Evolutionary conservation across 2,113 vertebrate species (phyloP), one percentile per base, ranked within the genome.

Genomic region (Protobothrops mucrosquamatus): DNA sequence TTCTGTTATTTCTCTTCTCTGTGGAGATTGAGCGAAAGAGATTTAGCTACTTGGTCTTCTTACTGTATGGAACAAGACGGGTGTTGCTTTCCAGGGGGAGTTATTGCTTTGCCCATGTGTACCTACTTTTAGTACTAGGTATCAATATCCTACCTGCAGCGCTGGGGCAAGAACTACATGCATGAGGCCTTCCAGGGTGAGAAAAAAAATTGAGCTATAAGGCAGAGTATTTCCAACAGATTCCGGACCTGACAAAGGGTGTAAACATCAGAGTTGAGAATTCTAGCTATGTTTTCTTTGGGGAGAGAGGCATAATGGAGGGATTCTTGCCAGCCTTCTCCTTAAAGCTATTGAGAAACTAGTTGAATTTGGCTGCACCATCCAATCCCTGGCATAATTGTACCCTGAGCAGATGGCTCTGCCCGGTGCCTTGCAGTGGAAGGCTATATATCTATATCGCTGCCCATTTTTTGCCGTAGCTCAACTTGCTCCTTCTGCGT

Each of bases 381-480:
- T 11, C 46, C 61, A 20, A 7, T 69, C 24, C 89, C 88, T 61
- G 61, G 39, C 48, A 59, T 57, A 87, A 85, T 29, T 24, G 51
- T 34, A 57, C 48, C 74, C 81, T 93, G 85, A 91, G 91, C 90
- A 92, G 93, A 86, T 91, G 93, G 55, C 22, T 2, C 24, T 39
- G 48, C 89, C 87, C 43, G 46, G 87, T 12, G 43, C 61, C 69
- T 52, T 46, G 55, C n/a, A 26, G 55, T 54, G 46, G 9, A 92
- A 24, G 51, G 55, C 90, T 91, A 52, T 59, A 52, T 93, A 52
- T 55, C 23, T 48, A 29, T 51, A 43, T 59, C 26, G 1, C 54
- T 92, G 26, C 46, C 43, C n/a, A 52, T 64, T 54, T n/a, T n/a
- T 85, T 52, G 22, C n/a, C 69, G 26, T 55, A 61, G 54, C 26